phyloP scores from a whole-genome alignment of 2,888 invertebrate genomes.

The Caenorhabditis sp. region DNA sequence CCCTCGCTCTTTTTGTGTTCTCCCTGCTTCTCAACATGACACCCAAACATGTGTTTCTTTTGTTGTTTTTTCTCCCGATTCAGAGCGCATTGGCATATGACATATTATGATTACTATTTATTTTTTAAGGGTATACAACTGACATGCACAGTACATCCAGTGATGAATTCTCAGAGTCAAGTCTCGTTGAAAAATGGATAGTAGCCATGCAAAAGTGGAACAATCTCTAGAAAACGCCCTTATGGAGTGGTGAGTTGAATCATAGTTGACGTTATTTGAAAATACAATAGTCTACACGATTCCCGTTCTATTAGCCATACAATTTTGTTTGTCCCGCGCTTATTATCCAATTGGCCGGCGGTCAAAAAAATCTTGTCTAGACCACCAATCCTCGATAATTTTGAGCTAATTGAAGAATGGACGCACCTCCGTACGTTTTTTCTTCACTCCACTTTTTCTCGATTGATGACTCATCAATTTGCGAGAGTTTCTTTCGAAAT shows the following conservation, averaged over 20 bases:
- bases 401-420: too few relatives aligned
- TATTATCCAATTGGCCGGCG: too few relatives aligned
- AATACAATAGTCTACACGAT: neutral
- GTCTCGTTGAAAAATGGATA: slow-evolving; percentile 23
- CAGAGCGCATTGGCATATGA: too few relatives aligned
- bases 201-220: neutral
- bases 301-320: too few relatives aligned
- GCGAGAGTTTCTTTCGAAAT: neutral
- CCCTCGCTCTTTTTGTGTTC: slow-evolving; percentile 27
- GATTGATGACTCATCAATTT: neutral
- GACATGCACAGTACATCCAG: slow-evolving; percentile 11
- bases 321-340: too few relatives aligned
- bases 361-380: too few relatives aligned
- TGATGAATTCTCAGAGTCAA: neutral
- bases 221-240: slow-evolving; percentile 12
- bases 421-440: too few relatives aligned
- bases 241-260: slow-evolving; percentile 44
- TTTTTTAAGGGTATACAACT: slow-evolving; percentile 12
- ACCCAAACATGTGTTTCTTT: slow-evolving; percentile 14
- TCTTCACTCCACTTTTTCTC: neutral
- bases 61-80: slow-evolving; percentile 8
- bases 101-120: too few relatives aligned
- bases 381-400: too few relatives aligned
- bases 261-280: neutral
- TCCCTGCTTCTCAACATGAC: slow-evolving; percentile 31